These are phyloP conservation scores for Parelbella ahira DNA, from an alignment of 2,888 invertebrate species.

Conservation along the genomic window DNA sequence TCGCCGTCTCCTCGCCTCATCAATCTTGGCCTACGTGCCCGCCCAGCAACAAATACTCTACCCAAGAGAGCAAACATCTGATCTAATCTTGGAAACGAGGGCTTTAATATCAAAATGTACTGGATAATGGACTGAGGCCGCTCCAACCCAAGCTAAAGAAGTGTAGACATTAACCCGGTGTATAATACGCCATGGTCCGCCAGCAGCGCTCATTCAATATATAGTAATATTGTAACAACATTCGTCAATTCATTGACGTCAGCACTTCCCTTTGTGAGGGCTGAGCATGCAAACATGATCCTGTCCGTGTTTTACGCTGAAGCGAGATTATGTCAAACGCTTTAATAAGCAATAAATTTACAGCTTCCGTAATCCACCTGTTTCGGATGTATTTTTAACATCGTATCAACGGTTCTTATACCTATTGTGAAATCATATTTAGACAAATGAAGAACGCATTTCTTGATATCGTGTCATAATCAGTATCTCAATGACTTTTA, in stretches of 20 bases:
- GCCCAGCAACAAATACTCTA: constrained; percentile 34
- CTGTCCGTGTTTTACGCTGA: constrained; percentile 33
- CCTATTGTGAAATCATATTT: no score
- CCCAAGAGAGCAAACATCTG: constrained; percentile 29
- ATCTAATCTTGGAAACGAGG: constrained; percentile 32
- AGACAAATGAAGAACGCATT: no score
- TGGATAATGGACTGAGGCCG: constrained; percentile 11
- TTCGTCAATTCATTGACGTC: constrained; percentile 60
- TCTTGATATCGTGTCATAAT: no score
- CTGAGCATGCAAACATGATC: constrained; percentile 36
- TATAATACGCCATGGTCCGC: background rate
- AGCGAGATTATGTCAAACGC: no score
- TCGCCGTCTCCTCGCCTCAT: constrained; percentile 26
- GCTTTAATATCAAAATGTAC: constrained; percentile 25
- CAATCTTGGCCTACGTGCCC: constrained; percentile 36
- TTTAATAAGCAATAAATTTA: no score
- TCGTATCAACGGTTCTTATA: no score
- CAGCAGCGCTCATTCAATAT: constrained; percentile 15
- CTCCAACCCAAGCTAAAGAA: constrained; percentile 4
- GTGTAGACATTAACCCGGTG: constrained; percentile 9
- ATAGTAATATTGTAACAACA: constrained; percentile 56
- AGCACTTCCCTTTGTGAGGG: constrained; percentile 53
- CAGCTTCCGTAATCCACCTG: no score
- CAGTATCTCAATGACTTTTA: no score
- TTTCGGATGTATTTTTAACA: no score